Conservation (phyloP, 2,113 vertebrate species). For the Blennius ocellaris region DNA sequence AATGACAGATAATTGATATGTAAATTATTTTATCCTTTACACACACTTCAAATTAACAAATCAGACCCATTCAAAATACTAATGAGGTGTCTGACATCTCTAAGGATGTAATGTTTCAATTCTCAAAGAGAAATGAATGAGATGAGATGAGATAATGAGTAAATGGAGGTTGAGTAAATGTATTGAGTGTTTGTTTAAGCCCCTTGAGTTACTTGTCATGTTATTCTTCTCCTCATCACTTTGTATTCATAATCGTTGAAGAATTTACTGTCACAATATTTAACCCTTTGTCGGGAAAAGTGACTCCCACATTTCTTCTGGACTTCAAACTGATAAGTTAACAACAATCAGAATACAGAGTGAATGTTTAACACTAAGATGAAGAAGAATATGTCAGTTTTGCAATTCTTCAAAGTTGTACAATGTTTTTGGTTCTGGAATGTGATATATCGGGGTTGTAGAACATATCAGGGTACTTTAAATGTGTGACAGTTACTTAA, state of each 20-base stretch:
- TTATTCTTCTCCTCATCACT: background rate
- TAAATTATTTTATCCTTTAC: background rate
- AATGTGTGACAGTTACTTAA: no score
- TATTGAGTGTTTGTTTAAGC: background rate
- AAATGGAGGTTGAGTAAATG: background rate
- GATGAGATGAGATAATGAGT: background rate
- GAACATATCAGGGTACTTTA: no score
- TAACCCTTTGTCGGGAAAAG: background rate
- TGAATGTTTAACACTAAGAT: no score
- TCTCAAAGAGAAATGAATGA: background rate
- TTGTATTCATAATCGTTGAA: background rate
- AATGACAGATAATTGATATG: conserved; percentile 14
- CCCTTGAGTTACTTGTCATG: background rate
- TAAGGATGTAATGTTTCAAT: background rate
- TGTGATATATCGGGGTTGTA: no score
- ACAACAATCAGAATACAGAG: no score
- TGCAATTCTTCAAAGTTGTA: no score
- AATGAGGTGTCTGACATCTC: background rate
- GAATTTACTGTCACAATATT: background rate
- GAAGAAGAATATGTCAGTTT: no score
- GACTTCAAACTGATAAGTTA: no score
- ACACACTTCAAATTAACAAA: conserved; percentile 3
- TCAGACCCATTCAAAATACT: background rate
- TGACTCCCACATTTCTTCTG: no score
- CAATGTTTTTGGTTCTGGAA: no score